Percentiles rank a stretch among this genome's conserved stretches.
phyloP scores from a whole-genome alignment of 2,888 invertebrate genomes.

The Conus canariensis region DNA sequence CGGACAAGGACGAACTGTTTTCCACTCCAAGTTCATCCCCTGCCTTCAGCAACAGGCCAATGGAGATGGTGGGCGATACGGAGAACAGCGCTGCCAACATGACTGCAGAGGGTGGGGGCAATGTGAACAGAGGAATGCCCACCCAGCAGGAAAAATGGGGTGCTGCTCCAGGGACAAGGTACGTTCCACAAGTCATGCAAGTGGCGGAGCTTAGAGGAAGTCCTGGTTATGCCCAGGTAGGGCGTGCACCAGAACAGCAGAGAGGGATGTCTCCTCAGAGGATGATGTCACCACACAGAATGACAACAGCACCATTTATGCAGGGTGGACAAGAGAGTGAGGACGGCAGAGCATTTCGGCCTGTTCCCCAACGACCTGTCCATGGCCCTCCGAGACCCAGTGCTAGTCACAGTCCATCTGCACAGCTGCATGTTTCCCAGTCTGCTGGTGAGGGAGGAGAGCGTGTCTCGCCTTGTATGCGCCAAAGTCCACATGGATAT shows the following conservation, averaged over 20 bases:
- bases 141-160: neutral
- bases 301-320: neutral
- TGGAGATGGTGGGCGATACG: too few relatives aligned
- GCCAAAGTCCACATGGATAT: neutral
- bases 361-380: neutral
- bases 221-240: neutral
- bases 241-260: neutral
- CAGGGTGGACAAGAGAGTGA: neutral
- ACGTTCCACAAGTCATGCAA: neutral
- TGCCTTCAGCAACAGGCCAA: too few relatives aligned
- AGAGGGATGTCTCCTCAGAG: neutral
- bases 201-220: neutral
- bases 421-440: neutral
- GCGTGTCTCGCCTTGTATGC: neutral
- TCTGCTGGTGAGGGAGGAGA: neutral
- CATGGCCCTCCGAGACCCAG: neutral
- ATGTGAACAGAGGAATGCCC: neutral
- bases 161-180: neutral
- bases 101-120: neutral
- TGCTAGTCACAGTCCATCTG: neutral
- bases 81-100: too few relatives aligned
- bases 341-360: constrained; percentile 6
- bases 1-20: neutral
- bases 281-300: neutral
- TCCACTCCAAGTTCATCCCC: constrained; percentile 4